A percentile compares a stretch with the other conserved stretches of the same genome.
Evolutionary conservation across 2,888 invertebrate genomes (phyloP).

Genomic region (Noctua pronuba): DNA sequence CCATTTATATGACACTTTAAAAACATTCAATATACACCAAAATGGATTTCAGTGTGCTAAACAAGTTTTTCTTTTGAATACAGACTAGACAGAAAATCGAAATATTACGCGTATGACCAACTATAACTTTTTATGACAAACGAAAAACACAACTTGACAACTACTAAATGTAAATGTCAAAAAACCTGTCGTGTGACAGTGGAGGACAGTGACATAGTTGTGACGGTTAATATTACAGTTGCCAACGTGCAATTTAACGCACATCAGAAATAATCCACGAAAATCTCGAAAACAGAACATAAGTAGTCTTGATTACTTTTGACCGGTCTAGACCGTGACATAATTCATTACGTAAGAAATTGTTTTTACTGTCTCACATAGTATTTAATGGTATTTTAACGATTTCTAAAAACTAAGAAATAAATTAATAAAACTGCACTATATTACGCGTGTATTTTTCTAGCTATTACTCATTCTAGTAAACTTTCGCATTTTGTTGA

Average conservation of each 20-base stretch:
- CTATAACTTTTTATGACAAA: constrained; percentile 1
- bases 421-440: too few relatives aligned
- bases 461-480: too few relatives aligned
- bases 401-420: neutral
- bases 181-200: neutral
- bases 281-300: neutral
- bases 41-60: constrained; percentile 8
- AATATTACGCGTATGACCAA: constrained; percentile 10
- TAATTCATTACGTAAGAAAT: too few relatives aligned
- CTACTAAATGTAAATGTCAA: neutral
- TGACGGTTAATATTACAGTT: too few relatives aligned
- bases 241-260: too few relatives aligned
- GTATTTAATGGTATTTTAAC: neutral
- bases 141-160: constrained; percentile 26
- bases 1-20: constrained; percentile 34
- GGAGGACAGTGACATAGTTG: neutral
- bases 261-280: neutral
- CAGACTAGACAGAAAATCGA: constrained; percentile 4
- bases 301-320: too few relatives aligned
- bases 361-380: too few relatives aligned
- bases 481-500: too few relatives aligned
- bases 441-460: neutral
- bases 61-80: constrained; percentile 17
- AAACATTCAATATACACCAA: constrained; percentile 7
- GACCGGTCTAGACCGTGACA: too few relatives aligned